These are phyloP conservation scores for Campylorhamphus procurvoides DNA, from an alignment of 2,113 vertebrate genomes.

Conservation along the genomic window DNA sequence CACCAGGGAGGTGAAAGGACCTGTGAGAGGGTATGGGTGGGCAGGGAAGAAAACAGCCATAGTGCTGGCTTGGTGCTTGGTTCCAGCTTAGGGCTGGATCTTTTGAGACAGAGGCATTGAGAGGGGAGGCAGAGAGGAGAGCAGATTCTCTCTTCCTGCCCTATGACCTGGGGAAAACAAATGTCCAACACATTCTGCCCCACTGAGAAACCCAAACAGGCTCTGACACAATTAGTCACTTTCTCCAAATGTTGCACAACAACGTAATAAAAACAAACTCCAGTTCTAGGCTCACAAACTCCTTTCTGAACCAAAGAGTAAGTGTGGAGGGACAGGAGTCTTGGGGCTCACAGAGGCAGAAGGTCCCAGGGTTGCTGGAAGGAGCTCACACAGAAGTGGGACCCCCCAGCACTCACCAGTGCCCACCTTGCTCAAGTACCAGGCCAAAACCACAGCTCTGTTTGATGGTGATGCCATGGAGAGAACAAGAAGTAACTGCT, in stretches of 20 bases:
- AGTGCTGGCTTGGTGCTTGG: background rate
- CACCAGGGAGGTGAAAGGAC: background rate
- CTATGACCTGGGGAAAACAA: background rate
- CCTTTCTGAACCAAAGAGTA: background rate
- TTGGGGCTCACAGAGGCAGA: background rate
- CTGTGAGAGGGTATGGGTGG: rapidly evolving
- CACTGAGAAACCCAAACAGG: background rate
- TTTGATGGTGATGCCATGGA: background rate
- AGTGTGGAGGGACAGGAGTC: background rate
- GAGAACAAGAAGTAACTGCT: background rate
- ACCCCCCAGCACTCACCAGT: rapidly evolving
- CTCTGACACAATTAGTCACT: background rate
- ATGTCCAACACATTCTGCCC: background rate
- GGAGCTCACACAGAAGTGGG: background rate
- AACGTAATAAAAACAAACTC: background rate
- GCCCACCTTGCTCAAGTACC: rapidly evolving
- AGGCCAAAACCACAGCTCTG: background rate
- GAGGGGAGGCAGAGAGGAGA: background rate
- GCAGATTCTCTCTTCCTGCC: background rate
- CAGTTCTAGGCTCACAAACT: background rate
- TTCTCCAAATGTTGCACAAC: background rate
- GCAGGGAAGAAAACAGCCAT: background rate
- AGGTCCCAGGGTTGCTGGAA: background rate
- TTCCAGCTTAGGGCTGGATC: background rate
- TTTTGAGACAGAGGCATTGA: background rate